phyloP scores from a whole-genome alignment of 2,888 invertebrate species.

The Dexiosoma caninum region DNA sequence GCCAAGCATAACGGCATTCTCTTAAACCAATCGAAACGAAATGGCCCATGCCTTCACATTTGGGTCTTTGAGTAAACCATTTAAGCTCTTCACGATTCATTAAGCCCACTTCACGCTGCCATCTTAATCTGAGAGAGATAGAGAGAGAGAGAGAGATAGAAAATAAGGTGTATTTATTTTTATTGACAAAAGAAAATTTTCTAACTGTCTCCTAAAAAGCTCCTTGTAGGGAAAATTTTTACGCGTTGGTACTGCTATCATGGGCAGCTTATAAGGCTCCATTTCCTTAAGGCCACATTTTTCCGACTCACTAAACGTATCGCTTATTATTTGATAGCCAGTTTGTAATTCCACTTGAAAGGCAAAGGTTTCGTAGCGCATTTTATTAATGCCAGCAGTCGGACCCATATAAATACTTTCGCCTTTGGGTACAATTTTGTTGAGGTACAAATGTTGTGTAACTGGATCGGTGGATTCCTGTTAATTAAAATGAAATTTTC shows the following conservation, averaged over 20 bases:
- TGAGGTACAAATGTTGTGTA: constrained; percentile 79
- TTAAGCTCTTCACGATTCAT: constrained; percentile 79
- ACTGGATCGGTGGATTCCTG: constrained; percentile 80
- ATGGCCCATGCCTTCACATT: constrained; percentile 79
- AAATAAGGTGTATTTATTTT: too few relatives aligned
- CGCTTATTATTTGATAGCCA: constrained; percentile 82
- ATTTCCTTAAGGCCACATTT: constrained; percentile 82
- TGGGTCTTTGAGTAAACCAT: constrained; percentile 80
- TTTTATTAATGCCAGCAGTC: constrained; percentile 79
- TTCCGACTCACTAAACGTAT: constrained; percentile 81
- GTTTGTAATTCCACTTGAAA: constrained; percentile 81
- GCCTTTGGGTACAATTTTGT: constrained; percentile 80
- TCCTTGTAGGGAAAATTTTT: constrained; percentile 81
- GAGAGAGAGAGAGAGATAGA: too few relatives aligned
- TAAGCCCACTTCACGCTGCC: constrained; percentile 81
- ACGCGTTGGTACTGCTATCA: constrained; percentile 79
- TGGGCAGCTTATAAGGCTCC: constrained; percentile 81
- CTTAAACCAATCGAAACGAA: constrained; percentile 80
- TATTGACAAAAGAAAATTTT: not conserved
- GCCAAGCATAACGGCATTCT: constrained; percentile 79
- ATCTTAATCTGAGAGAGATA: constrained; percentile 78
- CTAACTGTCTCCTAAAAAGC: constrained; percentile 78
- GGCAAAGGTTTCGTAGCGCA: constrained; percentile 80
- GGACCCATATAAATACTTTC: constrained; percentile 80
- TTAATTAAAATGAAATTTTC: not conserved